Base-by-base conservation (phyloP, 2,888 invertebrate genomes). In the Sicus ferrugineus region DNA sequence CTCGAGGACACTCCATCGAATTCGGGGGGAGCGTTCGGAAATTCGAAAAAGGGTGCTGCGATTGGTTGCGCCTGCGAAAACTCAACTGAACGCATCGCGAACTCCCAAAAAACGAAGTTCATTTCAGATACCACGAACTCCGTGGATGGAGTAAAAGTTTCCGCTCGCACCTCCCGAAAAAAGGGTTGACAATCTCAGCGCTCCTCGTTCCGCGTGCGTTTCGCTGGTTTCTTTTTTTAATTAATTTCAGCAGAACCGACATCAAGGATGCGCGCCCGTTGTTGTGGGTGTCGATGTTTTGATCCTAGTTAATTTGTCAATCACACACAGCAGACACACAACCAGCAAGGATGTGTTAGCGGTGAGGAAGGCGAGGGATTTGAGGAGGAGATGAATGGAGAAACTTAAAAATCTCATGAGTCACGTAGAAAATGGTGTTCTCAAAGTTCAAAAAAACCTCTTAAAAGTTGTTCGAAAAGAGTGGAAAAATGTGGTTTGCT, bases 271-370 rank as follows among this genome's bases (percentile, higher is more conserved):
- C 54, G 26, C 7, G 26, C 28, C 54, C 54, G 26, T 23, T 16
- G 14, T 21, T 19, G 70, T 64, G 77, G 75, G 79, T 77, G 77
- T 77, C 78, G 78, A 79, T 78, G 77, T 67, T 77, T 75, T 76
- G 78, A 79, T 75, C 73, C 76, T 76, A 65, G 75, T 78, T 79
- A 79, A 79, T 80, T 79, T 79, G 75, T 77, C 77, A 77, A 78
- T 74, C 77, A 70, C 72, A 76, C n/a, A n/a, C 72, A 66, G 75
- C 78, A 75, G 76, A 74, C 77, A 74, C 50, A 62, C 34, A 54
- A n/a, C n/a, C n/a, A n/a, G n/a, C n/a, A n/a, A n/a, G n/a, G n/a
- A n/a, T n/a, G n/a, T n/a, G n/a, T n/a, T n/a, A n/a, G n/a, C n/a
- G n/a, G n/a, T 50, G n/a, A 50, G 19, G n/a, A 14, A 3, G n/a